These are phyloP conservation scores for Thecophora atra DNA, from an alignment of 2,888 invertebrate species.

Conservation along the genomic window DNA sequence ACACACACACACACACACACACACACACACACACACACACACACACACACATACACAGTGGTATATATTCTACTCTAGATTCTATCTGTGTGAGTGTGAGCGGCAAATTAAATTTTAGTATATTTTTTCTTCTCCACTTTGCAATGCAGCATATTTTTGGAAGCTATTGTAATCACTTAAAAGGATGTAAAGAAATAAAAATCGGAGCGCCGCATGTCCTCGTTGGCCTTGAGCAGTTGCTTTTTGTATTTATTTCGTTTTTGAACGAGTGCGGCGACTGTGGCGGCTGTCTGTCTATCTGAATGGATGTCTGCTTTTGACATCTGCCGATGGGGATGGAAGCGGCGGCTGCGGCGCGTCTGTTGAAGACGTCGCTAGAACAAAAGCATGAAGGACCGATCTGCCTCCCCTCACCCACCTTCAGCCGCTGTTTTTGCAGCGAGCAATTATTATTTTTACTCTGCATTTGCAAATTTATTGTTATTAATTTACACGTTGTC, in stretches of 20 bases:
- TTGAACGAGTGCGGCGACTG: constrained; percentile 39
- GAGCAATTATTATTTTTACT: too few species aligned
- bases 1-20: constrained; percentile 37
- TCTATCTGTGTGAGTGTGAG: not conserved
- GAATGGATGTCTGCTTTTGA: not conserved
- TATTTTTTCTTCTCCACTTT: constrained; percentile 16
- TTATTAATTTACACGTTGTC: constrained; percentile 41
- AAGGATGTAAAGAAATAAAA: not conserved
- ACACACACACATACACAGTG: constrained; percentile 36
- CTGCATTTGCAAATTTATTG: constrained; percentile 29
- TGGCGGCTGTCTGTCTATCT: constrained; percentile 5
- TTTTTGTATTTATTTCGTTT: constrained; percentile 60
- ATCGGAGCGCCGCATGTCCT: constrained; percentile 7
- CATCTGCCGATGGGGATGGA: not conserved
- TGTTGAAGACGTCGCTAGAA: too few species aligned
- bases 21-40: constrained; percentile 35
- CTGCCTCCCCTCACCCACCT: not conserved
- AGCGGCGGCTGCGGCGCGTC: too few species aligned
- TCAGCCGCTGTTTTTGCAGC: too few species aligned
- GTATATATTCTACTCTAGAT: too few species aligned
- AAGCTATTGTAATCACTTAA: not conserved
- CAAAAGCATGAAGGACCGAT: not conserved
- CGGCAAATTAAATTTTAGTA: constrained; percentile 17
- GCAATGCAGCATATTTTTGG: not conserved
- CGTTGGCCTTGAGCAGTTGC: constrained; percentile 58